A percentile compares a stretch with the other conserved stretches of the same genome.
Evolutionary conservation across 2,797 vertebrate genomes (phyloP).

Genomic region (Sparus aurata): DNA sequence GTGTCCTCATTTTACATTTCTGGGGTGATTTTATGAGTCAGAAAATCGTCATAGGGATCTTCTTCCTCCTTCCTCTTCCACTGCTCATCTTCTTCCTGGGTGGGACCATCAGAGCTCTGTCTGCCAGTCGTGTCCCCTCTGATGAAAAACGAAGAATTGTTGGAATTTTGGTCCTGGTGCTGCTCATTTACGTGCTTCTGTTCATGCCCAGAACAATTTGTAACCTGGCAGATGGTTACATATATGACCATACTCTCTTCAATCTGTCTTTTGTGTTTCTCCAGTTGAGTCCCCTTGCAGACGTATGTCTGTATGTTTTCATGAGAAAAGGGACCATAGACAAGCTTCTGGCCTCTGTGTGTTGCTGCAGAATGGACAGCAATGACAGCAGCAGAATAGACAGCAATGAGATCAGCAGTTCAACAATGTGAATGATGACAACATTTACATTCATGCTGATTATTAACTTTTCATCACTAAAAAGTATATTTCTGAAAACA

Average conservation of each 20-base stretch:
- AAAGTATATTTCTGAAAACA: no score
- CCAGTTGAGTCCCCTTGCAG: conserved; percentile 19
- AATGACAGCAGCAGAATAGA: not conserved
- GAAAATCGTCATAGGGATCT: not conserved
- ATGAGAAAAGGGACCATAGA: not conserved
- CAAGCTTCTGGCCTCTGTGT: not conserved
- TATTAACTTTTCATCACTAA: no score
- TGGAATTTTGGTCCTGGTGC: not conserved
- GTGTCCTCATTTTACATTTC: not conserved
- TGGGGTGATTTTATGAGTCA: no score
- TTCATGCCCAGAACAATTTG: not conserved
- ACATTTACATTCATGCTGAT: not conserved
- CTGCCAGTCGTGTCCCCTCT: not conserved
- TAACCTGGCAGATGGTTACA: accelerated
- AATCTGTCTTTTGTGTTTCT: accelerated
- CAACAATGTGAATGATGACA: not conserved
- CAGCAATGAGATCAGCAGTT: not conserved
- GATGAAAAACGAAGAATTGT: conserved; percentile 25
- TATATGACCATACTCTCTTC: accelerated
- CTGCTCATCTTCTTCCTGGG: conserved; percentile 8
- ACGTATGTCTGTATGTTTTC: not conserved
- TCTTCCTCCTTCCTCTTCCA: conserved; percentile 1
- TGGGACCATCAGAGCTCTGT: conserved; percentile 19
- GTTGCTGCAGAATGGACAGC: not conserved
- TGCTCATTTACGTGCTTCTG: conserved; percentile 27